phyloP scores from a whole-genome alignment of 1,140 invertebrate species.

The Radopholus similis region DNA sequence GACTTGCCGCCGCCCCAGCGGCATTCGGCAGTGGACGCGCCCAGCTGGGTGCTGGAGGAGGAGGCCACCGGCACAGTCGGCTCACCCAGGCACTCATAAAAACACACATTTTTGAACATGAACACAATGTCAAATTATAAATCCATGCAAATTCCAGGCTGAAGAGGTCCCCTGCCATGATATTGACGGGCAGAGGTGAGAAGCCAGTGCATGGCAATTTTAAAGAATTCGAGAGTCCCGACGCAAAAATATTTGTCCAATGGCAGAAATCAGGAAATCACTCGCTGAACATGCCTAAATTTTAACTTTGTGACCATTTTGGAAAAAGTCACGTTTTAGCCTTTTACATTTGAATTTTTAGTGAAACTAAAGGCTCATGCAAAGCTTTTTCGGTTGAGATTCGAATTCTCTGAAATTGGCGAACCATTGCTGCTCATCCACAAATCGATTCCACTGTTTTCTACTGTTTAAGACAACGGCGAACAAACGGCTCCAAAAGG shows the following conservation, averaged over 20 bases:
- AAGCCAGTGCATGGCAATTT: background rate
- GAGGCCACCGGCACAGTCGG: background rate
- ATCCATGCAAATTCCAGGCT: slow-evolving; percentile 49
- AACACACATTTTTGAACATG: background rate
- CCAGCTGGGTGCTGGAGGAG: slow-evolving; percentile 10
- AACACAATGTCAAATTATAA: background rate
- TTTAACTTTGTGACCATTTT: background rate
- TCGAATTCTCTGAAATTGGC: no score
- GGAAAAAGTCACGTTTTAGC: background rate
- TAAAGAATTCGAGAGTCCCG: background rate
- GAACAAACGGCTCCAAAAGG: no score
- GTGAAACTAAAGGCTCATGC: no score
- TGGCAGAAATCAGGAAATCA: background rate
- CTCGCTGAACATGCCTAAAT: background rate
- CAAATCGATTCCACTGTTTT: no score
- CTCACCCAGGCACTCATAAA: slow-evolving; percentile 13
- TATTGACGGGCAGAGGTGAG: slow-evolving; percentile 25
- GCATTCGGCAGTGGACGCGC: background rate
- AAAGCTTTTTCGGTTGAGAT: no score
- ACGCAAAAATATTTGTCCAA: slow-evolving; percentile 2
- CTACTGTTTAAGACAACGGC: no score
- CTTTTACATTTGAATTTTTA: background rate
- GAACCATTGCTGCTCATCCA: no score
- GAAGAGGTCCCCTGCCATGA: slow-evolving; percentile 59
- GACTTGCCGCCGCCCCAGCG: slow-evolving; percentile 35